These are phyloP conservation scores for Aphaenogaster rudis DNA, from an alignment of 1,140 invertebrate species.

Conservation along the genomic window DNA sequence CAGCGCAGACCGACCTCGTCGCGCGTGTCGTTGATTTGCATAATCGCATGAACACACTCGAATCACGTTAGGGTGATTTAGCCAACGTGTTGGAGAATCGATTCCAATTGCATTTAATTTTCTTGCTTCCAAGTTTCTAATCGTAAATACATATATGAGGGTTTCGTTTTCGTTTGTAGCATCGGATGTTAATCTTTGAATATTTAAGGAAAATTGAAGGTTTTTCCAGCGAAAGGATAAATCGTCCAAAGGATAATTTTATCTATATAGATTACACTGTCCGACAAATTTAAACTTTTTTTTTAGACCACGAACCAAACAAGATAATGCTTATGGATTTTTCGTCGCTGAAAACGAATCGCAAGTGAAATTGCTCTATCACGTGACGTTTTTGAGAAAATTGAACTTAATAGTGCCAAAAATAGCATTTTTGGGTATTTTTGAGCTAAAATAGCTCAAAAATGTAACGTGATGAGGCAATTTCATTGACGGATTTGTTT, in stretches of 20 bases:
- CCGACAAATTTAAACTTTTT: too few species aligned
- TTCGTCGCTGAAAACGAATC: too few species aligned
- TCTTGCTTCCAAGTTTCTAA: neutral
- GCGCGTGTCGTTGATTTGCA: constrained; percentile 44
- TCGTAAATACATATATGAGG: neutral
- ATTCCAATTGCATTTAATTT: neutral
- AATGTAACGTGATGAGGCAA: too few species aligned
- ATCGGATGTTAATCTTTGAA: neutral
- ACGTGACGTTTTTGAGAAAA: too few species aligned
- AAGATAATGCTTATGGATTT: too few species aligned
- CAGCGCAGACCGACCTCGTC: neutral
- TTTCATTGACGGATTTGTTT: too few species aligned
- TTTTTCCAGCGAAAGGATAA: neutral
- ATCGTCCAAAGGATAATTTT: neutral
- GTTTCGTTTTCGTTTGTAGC: neutral
- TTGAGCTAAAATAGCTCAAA: too few species aligned
- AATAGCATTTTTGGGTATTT: too few species aligned
- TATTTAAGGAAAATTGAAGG: neutral
- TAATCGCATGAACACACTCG: constrained; percentile 22
- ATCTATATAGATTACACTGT: neutral
- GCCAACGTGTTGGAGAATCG: neutral
- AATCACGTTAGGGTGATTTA: neutral
- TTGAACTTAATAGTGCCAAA: too few species aligned
- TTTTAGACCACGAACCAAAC: too few species aligned
- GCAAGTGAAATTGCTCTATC: too few species aligned